Base-by-base conservation (phyloP, 2,888 invertebrate species). In the Bibio marci region DNA sequence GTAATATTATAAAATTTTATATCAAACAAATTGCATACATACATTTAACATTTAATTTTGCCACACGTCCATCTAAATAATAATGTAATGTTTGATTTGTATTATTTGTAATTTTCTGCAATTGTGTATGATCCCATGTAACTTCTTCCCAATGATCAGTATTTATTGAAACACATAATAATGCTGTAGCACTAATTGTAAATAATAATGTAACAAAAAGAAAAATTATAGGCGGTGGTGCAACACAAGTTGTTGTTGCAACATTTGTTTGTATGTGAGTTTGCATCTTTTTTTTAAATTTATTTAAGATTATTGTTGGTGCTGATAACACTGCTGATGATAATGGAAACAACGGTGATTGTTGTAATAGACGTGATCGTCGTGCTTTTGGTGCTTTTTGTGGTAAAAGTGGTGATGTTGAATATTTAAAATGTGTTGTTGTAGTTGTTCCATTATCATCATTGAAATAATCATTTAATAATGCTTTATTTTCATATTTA, bases 91-190 rank as follows among this genome's bases (percentile, higher is more conserved):
- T 54, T 38, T 57, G 42, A 6, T 22, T 22, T 22, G 22, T 22
- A 22, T 22, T 22, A 22, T 22, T 22, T 6, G 58, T 49, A 33
- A 58, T 53, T n/a, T 55, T 54, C 41, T 59, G 55, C 30, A 61
- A 42, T 37, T 53, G 57, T 36, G 66, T 68, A 13, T 73, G 67
- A 58, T 85, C 78, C 82, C 87, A 88, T 42, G 70, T 70, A 45
- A 88, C 80, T 55, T 82, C 78, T 63, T 88, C 88, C 87, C 88
- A 88, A 57, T 86, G 82, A 55, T 86, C 82, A 43, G 85, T 85
- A 31, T 31, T 31, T 56, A 88, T 81, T 46, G 87, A 81, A 3
- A 77, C 77, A 56, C 82, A 83, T 30, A 86, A 63, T 74, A 86
- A 76, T 26, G 78, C 79, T 37, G 85, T 82, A 25, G 81, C 80